Evolutionary conservation across 2,113 vertebrate genomes (phyloP), one percentile per base, ranked within the genome.

Genomic region (Mesocricetus auratus): DNA sequence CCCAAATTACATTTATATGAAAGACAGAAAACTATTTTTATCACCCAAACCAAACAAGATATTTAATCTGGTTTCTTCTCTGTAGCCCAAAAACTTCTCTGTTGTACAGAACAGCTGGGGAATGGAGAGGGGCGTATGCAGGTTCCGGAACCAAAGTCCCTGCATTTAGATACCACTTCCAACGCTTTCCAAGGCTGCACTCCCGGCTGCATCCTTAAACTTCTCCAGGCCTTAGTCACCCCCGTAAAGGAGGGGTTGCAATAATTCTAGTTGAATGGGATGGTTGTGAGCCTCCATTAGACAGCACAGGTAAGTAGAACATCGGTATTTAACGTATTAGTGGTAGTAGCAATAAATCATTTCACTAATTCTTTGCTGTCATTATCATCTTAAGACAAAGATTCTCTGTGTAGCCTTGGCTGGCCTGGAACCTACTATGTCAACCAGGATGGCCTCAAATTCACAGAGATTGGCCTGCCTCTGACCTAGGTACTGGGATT

Each of bases 21-120:
- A 90, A 79, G 77, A 94, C 71, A 81, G 64, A 74, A 78, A 94
- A 60, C 24, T 83, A 69, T 42, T 89, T 94, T 91, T 62, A 87
- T 26, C 50, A 39, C 29, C 68, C 64, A 85, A 96, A 69, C 17
- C 56, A 87, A 91, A 36, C 47, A 77, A 83, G 45, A 12, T 45
- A 29, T 75, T 95, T 82, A 47, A 75, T 73, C 85, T 92, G 12
- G 42, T 95, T 5, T 56, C 64, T 79, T 78, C 29, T 89, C 71
- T 79, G 75, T 31, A 42, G 19, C 4, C 60, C 12, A 86, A 88
- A 64, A 79, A 50, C 74, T 68, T 73, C 56, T 85, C 89, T 47
- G 16, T 47, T 50, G 39, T 83, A 29, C 29, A 73, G 36, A 77
- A 12, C 8, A 29, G 22, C 45, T 39, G 53, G 11, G 53, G 53